A percentile compares a stretch with the other conserved stretches of the same genome.
These are phyloP conservation scores for Plumapathes pennacea DNA, from an alignment of 92 coral and sea anemone genomes.

Conservation along the genomic window DNA sequence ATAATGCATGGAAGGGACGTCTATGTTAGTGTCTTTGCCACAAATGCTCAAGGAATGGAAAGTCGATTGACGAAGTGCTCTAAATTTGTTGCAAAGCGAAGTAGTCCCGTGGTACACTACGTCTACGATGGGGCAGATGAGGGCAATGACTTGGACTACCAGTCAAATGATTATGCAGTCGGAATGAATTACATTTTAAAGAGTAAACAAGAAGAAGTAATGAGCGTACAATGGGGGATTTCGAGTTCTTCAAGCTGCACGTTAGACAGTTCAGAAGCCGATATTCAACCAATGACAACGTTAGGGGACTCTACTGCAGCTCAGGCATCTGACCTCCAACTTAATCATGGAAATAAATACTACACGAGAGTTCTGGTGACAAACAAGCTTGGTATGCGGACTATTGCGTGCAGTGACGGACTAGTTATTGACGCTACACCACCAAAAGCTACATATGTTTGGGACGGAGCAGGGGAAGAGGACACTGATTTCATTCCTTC, in stretches of 20 bases:
- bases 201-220: conserved; percentile 38
- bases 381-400: conserved; percentile 73
- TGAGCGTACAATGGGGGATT: conserved; percentile 81
- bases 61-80: conserved; percentile 78
- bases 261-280: conserved; percentile 64
- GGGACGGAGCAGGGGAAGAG: conserved; percentile 58
- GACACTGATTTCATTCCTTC: conserved; percentile 72
- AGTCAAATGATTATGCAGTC: conserved; percentile 55
- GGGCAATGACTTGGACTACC: conserved; percentile 65
- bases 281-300: conserved; percentile 62
- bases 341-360: conserved; percentile 69
- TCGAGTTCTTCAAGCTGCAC: conserved; percentile 71
- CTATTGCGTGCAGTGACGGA: conserved; percentile 91
- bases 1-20: conserved; percentile 81
- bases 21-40: conserved; percentile 71
- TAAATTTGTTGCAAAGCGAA: conserved; percentile 58
- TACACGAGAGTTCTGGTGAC: conserved; percentile 73
- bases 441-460: conserved; percentile 61
- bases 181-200: conserved; percentile 73
- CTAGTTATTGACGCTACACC: conserved; percentile 80
- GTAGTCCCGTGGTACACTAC: conserved; percentile 68
- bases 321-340: conserved; percentile 67
- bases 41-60: conserved; percentile 75
- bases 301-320: conserved; percentile 79
- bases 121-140: conserved; percentile 75